These are phyloP conservation scores for Hemiscyllium ocellatum DNA, from an alignment of 2,113 vertebrate species.

Conservation along the genomic window DNA sequence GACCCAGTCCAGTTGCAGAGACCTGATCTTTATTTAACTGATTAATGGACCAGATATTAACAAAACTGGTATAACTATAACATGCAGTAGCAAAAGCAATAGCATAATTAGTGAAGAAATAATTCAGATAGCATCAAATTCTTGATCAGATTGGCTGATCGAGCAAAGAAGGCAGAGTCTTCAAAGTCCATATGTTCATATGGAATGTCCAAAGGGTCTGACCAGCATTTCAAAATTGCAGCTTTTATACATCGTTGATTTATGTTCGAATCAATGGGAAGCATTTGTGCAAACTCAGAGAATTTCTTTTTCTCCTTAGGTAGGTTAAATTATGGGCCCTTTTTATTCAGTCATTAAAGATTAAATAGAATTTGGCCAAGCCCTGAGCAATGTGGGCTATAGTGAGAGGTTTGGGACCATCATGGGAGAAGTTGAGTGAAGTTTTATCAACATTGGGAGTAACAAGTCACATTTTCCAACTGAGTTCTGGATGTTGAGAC, in stretches of 20 bases:
- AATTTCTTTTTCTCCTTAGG: background rate
- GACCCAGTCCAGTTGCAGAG: background rate
- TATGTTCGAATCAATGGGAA: background rate
- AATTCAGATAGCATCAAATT: background rate
- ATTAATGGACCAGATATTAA: background rate
- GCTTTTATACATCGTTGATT: background rate
- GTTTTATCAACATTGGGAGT: no score
- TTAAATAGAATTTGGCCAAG: background rate
- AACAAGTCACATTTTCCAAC: no score
- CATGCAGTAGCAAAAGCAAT: background rate
- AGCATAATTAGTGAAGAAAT: background rate
- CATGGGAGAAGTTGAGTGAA: no score
- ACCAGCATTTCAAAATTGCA: background rate
- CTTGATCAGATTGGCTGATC: background rate
- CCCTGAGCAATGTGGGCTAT: no score
- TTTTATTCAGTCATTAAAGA: background rate
- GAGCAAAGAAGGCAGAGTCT: background rate
- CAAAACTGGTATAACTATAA: background rate
- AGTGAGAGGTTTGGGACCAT: no score
- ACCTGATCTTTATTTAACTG: background rate
- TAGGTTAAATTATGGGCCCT: background rate
- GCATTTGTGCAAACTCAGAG: background rate
- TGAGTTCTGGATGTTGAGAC: no score
- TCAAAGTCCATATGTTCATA: background rate
- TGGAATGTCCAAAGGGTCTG: background rate